Evolutionary conservation across 2,888 invertebrate species (phyloP).

Genomic region (Dicycla oo): DNA sequence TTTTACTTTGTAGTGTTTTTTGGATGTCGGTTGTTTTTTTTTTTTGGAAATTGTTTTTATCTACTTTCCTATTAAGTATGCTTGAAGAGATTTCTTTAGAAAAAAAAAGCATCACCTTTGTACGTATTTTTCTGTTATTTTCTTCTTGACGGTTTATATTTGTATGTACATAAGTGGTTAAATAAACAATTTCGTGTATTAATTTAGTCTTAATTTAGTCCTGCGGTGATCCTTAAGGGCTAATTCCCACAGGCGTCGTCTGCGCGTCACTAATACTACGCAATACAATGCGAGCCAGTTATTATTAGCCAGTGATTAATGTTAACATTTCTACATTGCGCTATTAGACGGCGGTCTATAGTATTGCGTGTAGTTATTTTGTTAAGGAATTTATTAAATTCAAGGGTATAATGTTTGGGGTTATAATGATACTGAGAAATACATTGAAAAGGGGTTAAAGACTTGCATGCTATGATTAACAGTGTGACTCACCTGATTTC

Average conservation of each 20-base stretch:
- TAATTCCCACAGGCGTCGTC: constrained; percentile 46
- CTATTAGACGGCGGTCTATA: not conserved
- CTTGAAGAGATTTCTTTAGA: not conserved
- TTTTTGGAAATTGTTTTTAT: too few species aligned
- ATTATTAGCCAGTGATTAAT: constrained; percentile 37
- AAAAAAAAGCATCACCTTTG: not conserved
- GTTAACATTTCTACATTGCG: constrained; percentile 23
- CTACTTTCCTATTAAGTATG: too few species aligned
- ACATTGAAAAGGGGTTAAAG: not conserved
- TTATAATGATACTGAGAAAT: not conserved
- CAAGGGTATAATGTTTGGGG: not conserved
- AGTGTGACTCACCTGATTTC: too few species aligned
- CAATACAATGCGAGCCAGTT: constrained; percentile 24
- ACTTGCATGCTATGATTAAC: not conserved
- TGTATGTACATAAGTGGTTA: too few species aligned
- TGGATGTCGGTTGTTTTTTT: too few species aligned
- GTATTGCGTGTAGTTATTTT: not conserved
- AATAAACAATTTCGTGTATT: not conserved
- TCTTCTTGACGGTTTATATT: not conserved
- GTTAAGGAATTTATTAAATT: not conserved
- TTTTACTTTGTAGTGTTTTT: too few species aligned
- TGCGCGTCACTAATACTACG: constrained; percentile 3
- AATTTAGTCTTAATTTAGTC: constrained; percentile 8
- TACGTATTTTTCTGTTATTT: not conserved
- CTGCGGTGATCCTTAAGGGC: constrained; percentile 63